Evolutionary conservation across 2,888 invertebrate genomes (phyloP).

Genomic region (Drosophila nr. perissopoda): DNA sequence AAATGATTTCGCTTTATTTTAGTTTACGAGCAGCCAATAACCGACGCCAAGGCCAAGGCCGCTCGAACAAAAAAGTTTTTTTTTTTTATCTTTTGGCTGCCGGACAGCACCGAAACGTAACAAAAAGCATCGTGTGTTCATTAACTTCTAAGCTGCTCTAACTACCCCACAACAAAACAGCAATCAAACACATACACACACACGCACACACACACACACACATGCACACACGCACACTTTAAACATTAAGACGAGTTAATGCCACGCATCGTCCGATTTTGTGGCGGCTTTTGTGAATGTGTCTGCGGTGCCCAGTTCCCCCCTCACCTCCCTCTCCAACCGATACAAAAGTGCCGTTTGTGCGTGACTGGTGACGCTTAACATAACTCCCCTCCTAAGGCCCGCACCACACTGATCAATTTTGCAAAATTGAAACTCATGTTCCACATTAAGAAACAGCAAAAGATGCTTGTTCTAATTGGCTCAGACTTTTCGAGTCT

Average conservation of each 20-base stretch:
- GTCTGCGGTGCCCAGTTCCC: neutral
- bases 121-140: constrained; percentile 57
- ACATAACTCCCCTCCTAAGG: neutral
- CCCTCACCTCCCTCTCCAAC: neutral
- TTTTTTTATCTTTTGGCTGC: constrained; percentile 13
- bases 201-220: constrained; percentile 9
- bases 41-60: constrained; percentile 80
- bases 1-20: constrained; percentile 71
- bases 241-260: constrained; percentile 59
- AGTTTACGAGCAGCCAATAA: constrained; percentile 78
- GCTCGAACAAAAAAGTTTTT: constrained; percentile 13
- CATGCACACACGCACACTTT: neutral
- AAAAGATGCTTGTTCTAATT: constrained; percentile 59
- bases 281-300: constrained; percentile 52
- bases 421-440: constrained; percentile 63
- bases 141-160: constrained; percentile 74
- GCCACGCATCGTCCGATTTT: constrained; percentile 66
- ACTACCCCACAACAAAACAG: constrained; percentile 53
- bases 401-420: neutral
- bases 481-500: constrained; percentile 37
- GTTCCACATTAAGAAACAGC: constrained; percentile 52
- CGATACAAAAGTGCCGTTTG: constrained; percentile 56
- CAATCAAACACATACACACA: constrained; percentile 8
- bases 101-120: constrained; percentile 32
- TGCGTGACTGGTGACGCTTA: constrained; percentile 53